A percentile compares a stretch with the other conserved stretches of the same genome.
Evolutionary conservation across 2,113 vertebrate species (phyloP).

Genomic region (Leiothrix lutea): DNA sequence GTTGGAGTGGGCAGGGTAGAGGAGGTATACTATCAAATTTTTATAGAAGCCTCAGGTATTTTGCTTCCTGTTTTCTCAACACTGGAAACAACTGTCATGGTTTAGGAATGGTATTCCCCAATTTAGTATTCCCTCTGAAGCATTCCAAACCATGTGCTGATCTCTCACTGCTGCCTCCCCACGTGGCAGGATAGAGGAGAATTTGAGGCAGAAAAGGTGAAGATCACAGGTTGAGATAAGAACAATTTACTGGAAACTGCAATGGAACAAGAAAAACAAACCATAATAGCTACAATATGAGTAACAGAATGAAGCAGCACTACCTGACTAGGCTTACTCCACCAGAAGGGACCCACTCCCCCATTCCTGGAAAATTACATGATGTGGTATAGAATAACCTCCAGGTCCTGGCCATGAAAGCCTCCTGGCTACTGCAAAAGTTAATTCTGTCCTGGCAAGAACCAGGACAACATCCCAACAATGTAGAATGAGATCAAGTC

Average conservation of each 20-base stretch:
- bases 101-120: neutral
- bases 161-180: neutral
- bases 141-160: neutral
- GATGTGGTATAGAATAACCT: neutral
- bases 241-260: neutral
- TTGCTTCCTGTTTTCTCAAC: neutral
- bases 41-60: neutral
- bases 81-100: neutral
- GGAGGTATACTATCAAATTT: neutral
- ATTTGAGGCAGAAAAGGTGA: neutral
- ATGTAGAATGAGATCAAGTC: neutral
- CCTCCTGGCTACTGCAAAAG: neutral
- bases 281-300: neutral
- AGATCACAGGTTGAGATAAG: neutral
- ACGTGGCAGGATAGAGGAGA: neutral
- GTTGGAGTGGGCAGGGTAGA: neutral
- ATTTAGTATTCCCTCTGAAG: neutral
- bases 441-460: neutral
- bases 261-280: neutral
- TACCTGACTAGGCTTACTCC: neutral
- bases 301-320: neutral
- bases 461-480: neutral
- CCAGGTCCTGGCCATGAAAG: neutral
- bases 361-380: neutral
- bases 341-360: neutral